phyloP scores from a whole-genome alignment of 1,140 invertebrate genomes.

The Streblospio benedicti region DNA sequence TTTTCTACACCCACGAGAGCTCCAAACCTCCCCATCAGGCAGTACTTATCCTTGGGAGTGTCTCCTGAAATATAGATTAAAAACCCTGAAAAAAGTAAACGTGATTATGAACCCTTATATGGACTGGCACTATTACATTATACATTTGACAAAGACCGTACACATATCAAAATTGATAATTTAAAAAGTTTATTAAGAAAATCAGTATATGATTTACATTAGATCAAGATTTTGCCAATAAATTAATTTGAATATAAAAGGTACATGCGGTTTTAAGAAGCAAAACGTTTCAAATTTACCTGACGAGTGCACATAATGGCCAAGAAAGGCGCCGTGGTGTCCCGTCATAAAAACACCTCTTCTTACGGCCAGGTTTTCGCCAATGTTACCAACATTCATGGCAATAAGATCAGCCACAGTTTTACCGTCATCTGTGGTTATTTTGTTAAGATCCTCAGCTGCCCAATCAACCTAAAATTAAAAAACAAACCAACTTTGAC shows the following conservation, averaged over 20 bases:
- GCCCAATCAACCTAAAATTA: slow-evolving; percentile 57
- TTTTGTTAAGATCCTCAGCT: slow-evolving; percentile 57
- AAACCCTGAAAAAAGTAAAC: too few relatives aligned
- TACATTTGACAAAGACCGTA: too few relatives aligned
- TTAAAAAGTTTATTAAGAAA: background rate
- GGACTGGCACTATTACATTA: too few relatives aligned
- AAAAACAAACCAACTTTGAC: too few relatives aligned
- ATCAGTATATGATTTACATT: background rate
- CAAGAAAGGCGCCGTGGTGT: slow-evolving; percentile 9
- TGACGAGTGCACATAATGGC: slow-evolving; percentile 26
- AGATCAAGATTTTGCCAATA: slow-evolving; percentile 12
- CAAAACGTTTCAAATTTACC: too few relatives aligned
- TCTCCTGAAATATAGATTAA: too few relatives aligned
- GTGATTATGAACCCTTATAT: too few relatives aligned
- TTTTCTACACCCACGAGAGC: slow-evolving; percentile 62
- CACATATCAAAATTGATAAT: too few relatives aligned
- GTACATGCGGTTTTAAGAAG: too few relatives aligned
- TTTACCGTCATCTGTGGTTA: slow-evolving; percentile 53
- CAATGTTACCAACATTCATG: slow-evolving; percentile 70
- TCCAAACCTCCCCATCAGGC: slow-evolving; percentile 67
- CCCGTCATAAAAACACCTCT: slow-evolving; percentile 54
- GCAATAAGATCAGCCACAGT: slow-evolving; percentile 69
- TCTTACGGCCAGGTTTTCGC: slow-evolving; percentile 77
- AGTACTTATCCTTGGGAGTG: slow-evolving; percentile 22
- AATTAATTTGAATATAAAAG: slow-evolving; percentile 22